Evolutionary conservation across 1,140 invertebrate species (phyloP).

Genomic region (Monochamus saltuarius): DNA sequence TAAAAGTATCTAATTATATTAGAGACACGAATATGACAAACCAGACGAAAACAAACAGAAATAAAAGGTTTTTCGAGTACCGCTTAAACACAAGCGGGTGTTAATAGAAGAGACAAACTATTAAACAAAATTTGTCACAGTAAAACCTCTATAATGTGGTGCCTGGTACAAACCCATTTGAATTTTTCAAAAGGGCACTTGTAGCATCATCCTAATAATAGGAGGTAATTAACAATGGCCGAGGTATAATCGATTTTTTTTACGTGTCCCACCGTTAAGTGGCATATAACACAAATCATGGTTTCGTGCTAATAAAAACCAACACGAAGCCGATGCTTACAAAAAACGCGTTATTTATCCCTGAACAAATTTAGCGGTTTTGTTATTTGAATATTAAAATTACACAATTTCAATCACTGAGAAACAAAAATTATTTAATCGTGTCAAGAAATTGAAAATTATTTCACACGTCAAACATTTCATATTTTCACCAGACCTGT

Average conservation of each 20-base stretch:
- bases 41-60: constrained; percentile 11
- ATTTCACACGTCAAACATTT: too few species aligned
- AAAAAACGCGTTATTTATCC: too few species aligned
- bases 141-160: constrained; percentile 9
- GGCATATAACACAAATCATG: constrained; percentile 5
- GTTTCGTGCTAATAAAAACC: too few species aligned
- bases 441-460: too few species aligned
- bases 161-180: constrained; percentile 13
- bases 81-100: constrained; percentile 16
- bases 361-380: too few species aligned
- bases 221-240: constrained; percentile 18
- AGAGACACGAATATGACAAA: constrained; percentile 17
- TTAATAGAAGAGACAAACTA: constrained; percentile 21
- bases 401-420: too few species aligned
- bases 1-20: constrained; percentile 8
- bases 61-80: background rate
- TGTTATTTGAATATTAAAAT: too few species aligned
- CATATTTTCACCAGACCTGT: too few species aligned
- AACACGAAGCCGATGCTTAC: too few species aligned
- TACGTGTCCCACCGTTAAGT: constrained; percentile 17
- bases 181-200: constrained; percentile 24
- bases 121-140: constrained; percentile 20
- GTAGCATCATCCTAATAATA: constrained; percentile 20
- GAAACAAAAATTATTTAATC: too few species aligned
- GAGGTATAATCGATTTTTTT: constrained; percentile 19